A percentile compares a stretch with the other conserved stretches of the same genome.
These are phyloP conservation scores for Hemitrygon akajei DNA, from an alignment of 2,797 vertebrate species.

Conservation along the genomic window DNA sequence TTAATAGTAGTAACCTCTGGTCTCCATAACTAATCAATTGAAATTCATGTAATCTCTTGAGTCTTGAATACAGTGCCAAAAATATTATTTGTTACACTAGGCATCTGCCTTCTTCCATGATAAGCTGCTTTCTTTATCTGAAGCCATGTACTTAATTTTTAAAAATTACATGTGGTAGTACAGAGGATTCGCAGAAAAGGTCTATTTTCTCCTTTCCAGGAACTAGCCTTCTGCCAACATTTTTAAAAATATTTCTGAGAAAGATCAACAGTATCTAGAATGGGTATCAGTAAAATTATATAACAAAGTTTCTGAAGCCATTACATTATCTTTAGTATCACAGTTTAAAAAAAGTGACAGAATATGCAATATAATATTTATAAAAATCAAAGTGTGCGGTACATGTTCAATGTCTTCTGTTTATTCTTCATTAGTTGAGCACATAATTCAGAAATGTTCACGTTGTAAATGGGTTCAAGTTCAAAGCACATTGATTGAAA, in stretches of 20 bases:
- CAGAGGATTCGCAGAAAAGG: slow-evolving; percentile 72
- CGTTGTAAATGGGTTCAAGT: background rate
- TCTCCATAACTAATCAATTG: slow-evolving; percentile 72
- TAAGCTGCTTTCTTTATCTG: slow-evolving; percentile 57
- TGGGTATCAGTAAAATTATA: background rate
- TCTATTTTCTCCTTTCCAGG: slow-evolving; percentile 62
- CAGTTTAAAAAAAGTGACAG: background rate
- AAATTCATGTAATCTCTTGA: slow-evolving; percentile 78
- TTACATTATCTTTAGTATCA: background rate
- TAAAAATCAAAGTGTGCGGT: background rate
- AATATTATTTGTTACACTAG: slow-evolving; percentile 87
- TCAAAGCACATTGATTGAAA: background rate
- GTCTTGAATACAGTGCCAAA: slow-evolving; percentile 72
- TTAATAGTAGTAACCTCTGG: slow-evolving; percentile 66
- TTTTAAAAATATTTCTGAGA: slow-evolving; percentile 57
- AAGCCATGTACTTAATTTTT: slow-evolving; percentile 58
- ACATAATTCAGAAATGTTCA: background rate
- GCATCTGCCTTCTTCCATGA: slow-evolving; percentile 70
- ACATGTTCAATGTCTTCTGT: background rate
- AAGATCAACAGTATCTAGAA: slow-evolving; percentile 47
- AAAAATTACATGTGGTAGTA: slow-evolving; percentile 68
- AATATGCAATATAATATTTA: background rate
- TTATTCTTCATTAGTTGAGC: background rate
- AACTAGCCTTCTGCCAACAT: slow-evolving; percentile 63
- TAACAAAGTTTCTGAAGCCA: background rate